Evolutionary conservation across 1,140 invertebrate genomes (phyloP).

Genomic region (Drosophila lacteicornis): DNA sequence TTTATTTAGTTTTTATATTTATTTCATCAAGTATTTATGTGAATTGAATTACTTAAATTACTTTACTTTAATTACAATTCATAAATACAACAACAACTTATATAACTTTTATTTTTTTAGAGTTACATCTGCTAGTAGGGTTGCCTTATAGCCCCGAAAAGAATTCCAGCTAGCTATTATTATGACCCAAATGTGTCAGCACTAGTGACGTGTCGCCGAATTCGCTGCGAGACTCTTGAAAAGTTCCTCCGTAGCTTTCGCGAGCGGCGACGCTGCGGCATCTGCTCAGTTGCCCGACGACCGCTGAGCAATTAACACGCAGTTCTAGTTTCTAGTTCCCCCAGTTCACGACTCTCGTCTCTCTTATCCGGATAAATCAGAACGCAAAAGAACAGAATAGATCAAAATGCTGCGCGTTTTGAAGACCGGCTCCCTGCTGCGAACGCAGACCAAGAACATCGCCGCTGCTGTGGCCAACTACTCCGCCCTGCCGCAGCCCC

Average conservation of each 20-base stretch:
- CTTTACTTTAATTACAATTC: too few relatives aligned
- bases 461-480: slow-evolving; percentile 56
- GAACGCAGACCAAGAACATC: slow-evolving; percentile 47
- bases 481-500: slow-evolving; percentile 66
- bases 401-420: slow-evolving; percentile 72
- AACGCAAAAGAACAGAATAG: slow-evolving; percentile 9
- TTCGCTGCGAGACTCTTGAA: slow-evolving; percentile 11
- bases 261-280: slow-evolving; percentile 19
- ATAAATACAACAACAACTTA: too few relatives aligned
- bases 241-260: slow-evolving; percentile 32
- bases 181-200: slow-evolving; percentile 1
- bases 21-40: too few relatives aligned
- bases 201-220: slow-evolving; percentile 3
- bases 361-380: slow-evolving; percentile 8
- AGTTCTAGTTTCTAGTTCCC: slow-evolving; percentile 24
- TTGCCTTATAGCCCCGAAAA: neutral
- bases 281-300: slow-evolving; percentile 40
- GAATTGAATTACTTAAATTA: too few relatives aligned
- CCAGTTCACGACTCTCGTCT: slow-evolving; percentile 1
- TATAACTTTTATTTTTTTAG: too few relatives aligned
- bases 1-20: too few relatives aligned
- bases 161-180: neutral
- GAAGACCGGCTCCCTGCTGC: slow-evolving; percentile 58
- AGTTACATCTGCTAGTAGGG: too few relatives aligned
- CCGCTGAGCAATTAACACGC: slow-evolving; percentile 46